Evolutionary conservation across 2,888 invertebrate species (phyloP), one percentile per base, ranked within the genome.

Genomic region (Thecocarcelia acutangulata): DNA sequence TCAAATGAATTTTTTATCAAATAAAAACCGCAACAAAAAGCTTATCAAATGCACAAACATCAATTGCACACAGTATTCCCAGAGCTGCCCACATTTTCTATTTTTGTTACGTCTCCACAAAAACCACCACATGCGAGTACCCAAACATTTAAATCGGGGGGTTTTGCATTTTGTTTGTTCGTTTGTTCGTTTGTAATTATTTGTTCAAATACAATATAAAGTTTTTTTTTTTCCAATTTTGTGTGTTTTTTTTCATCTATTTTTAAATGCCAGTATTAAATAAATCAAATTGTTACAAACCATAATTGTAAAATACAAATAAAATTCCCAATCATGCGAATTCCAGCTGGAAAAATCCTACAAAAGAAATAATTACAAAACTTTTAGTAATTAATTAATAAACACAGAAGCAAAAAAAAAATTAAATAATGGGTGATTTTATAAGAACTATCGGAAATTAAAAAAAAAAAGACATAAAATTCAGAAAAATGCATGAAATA

Each of bases 81-180:
- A 76, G 19, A 76, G 69, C 69, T 76, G 76, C 76, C 76, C 69
- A 76, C 69, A 76, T 76, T 76, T 76, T 52, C 52, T 58, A 15
- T 15, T 59, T 21, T 33, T 68, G 15, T 21, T 66, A 0, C 21
- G 17, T 59, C 33, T 42, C 17, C 37, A 59, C 33, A 76, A 59
- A 76, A 46, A 46, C 46, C 46, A 44, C 44, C 44, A 42, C 50
- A 37, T 19, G 17, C n/a, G n/a, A n/a, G n/a, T n/a, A n/a, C 50
- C 17, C 50, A 42, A 19, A 37, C 33, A 44, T 1, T 69, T 21
- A 9, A 24, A 59, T 59, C 19, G 19, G 75, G 21, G n/a, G 21
- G 64, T 3, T n/a, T n/a, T n/a, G n/a, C n/a, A 42, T 66, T 24
- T 63, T 15, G 21, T 44, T 63, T 59, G 13, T 33, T 33, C 5